These are phyloP conservation scores for Chrysochloris asiatica DNA, from an alignment of 2,113 vertebrate genomes.

Conservation along the genomic window DNA sequence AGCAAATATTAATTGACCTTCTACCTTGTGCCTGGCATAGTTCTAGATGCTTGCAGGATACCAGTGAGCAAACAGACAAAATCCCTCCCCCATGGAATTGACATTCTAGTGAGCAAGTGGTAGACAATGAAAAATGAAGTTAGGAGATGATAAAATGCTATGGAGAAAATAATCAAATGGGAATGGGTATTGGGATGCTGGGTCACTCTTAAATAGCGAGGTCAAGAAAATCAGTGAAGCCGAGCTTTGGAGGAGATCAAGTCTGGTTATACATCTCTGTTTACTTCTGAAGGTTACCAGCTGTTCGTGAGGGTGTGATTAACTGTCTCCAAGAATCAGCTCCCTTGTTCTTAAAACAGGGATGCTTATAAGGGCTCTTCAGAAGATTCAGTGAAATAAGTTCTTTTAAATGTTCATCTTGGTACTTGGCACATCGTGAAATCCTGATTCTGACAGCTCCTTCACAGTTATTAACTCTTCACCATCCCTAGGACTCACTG, in stretches of 20 bases:
- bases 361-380: background rate
- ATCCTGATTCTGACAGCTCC: background rate
- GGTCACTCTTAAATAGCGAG: background rate
- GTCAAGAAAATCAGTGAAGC: background rate
- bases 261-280: background rate
- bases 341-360: background rate
- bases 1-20: background rate
- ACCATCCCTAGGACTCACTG: background rate
- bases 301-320: background rate
- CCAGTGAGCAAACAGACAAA: background rate
- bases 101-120: no score
- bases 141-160: background rate
- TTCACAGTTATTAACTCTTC: background rate
- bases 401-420: background rate
- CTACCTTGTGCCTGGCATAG: background rate
- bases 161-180: background rate
- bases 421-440: background rate
- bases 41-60: background rate
- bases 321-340: background rate
- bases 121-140: background rate
- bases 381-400: background rate
- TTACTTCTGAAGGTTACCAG: background rate
- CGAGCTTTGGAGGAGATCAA: background rate
- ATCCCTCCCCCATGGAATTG: background rate
- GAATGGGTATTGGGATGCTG: background rate